phyloP scores from a whole-genome alignment of 2,113 vertebrate genomes.

The Ctenodactylus gundi region DNA sequence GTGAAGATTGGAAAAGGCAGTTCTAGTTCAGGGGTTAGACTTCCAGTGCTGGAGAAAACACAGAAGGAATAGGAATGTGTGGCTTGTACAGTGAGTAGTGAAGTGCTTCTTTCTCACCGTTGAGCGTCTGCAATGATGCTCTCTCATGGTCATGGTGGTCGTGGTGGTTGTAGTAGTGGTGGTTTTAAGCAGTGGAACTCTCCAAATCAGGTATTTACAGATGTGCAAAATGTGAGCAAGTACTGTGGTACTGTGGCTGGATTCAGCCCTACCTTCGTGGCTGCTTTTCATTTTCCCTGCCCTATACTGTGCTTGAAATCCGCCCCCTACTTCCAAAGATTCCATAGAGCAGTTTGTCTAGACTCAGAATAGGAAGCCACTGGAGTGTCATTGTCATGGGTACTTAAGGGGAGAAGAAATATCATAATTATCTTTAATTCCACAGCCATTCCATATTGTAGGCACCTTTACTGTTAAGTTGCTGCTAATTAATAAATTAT shows the following conservation, averaged over 20 bases:
- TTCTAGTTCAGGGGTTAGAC: not conserved
- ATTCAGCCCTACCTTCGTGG: not conserved
- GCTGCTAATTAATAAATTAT: not conserved
- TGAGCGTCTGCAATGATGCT: not conserved
- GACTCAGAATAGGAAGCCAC: not conserved
- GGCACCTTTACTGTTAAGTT: not conserved
- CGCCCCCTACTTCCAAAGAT: not conserved
- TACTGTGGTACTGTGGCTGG: not conserved
- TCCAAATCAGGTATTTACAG: not conserved
- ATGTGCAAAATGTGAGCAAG: not conserved
- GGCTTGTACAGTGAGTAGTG: not conserved
- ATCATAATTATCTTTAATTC: not conserved
- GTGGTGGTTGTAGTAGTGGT: constrained; percentile 5
- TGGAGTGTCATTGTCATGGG: not conserved
- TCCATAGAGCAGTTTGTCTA: not conserved
- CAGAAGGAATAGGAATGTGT: not conserved
- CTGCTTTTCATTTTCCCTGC: not conserved
- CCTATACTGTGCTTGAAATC: not conserved
- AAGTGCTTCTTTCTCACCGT: not conserved
- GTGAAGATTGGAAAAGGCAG: not conserved
- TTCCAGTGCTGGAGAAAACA: not conserved
- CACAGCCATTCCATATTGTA: not conserved
- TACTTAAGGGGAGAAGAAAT: not conserved
- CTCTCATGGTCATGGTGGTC: not conserved
- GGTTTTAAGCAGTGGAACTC: not conserved